Conservation (phyloP, 2,888 invertebrate genomes). For the Brachyopa scutellaris region DNA sequence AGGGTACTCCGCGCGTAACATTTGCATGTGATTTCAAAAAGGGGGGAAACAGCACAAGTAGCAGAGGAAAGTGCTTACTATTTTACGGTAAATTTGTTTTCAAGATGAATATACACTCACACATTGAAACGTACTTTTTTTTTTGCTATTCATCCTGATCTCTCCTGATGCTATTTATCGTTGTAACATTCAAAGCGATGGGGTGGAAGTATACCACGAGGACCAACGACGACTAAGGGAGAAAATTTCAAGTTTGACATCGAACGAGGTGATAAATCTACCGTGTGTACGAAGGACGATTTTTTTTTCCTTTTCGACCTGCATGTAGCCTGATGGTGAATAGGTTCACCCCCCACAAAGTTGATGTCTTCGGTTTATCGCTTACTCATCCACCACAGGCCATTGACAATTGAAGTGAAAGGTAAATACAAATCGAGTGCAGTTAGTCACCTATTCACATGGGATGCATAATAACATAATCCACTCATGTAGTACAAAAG, state of each 20-base stretch:
- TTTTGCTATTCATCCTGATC: conserved; percentile 49
- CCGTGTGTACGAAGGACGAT: conserved; percentile 28
- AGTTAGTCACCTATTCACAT: conserved; percentile 48
- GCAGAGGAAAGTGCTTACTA: conserved; percentile 57
- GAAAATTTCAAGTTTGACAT: conserved; percentile 62
- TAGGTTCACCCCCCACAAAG: conserved; percentile 52
- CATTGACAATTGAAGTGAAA: conserved; percentile 44
- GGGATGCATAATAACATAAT: too few species aligned
- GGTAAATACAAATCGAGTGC: conserved; percentile 39
- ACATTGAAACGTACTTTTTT: neutral
- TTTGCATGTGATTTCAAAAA: conserved; percentile 61
- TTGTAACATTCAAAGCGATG: conserved; percentile 54
- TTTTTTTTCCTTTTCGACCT: too few species aligned
- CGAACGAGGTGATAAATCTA: conserved; percentile 70
- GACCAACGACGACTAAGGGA: conserved; percentile 3
- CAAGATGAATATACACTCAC: conserved; percentile 50
- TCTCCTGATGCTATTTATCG: conserved; percentile 67
- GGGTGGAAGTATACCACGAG: conserved; percentile 11
- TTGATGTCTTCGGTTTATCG: conserved; percentile 66
- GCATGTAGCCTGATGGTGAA: conserved; percentile 5
- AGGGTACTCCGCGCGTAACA: conserved; percentile 42
- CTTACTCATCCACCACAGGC: conserved; percentile 49
- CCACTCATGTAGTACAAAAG: too few species aligned
- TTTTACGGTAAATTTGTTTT: conserved; percentile 71
- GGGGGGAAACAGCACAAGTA: neutral